Percentiles rank a stretch among this genome's conserved stretches.
Evolutionary conservation across 2,113 vertebrate genomes (phyloP).

Genomic region (Laticauda laticaudata): DNA sequence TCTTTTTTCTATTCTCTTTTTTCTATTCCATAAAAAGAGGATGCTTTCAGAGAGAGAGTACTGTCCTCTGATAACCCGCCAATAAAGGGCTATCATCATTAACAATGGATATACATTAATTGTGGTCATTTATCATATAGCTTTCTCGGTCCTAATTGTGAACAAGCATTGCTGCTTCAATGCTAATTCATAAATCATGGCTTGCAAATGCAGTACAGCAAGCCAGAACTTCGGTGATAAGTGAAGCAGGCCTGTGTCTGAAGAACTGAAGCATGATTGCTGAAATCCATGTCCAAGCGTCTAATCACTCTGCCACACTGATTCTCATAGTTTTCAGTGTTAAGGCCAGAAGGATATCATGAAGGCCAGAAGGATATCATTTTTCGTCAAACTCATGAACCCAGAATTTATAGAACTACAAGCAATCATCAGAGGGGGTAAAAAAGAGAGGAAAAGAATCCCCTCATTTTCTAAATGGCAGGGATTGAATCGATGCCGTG

Average conservation of each 20-base stretch:
- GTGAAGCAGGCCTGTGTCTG: not conserved
- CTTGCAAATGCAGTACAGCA: not conserved
- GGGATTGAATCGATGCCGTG: not conserved
- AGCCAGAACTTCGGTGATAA: not conserved
- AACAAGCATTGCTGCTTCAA: not conserved
- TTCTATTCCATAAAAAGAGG: not conserved
- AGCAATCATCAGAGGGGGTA: not conserved
- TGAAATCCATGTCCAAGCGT: not conserved
- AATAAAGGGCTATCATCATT: not conserved
- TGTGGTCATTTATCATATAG: not conserved
- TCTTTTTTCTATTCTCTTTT: not conserved
- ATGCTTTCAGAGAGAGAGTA: not conserved
- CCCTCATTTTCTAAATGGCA: not conserved
- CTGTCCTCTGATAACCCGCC: not conserved
- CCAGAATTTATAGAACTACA: not conserved
- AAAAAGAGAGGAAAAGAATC: not conserved
- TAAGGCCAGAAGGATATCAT: not conserved
- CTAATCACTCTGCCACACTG: not conserved
- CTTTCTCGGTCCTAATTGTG: not conserved
- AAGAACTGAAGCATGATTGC: not conserved
- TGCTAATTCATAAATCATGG: not conserved
- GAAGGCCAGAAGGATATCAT: not conserved
- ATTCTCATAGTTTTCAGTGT: not conserved
- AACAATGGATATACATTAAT: not conserved
- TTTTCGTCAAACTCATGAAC: not conserved